Base-by-base conservation (phyloP, 2,797 vertebrate species). In the Luscinia megarhynchos region DNA sequence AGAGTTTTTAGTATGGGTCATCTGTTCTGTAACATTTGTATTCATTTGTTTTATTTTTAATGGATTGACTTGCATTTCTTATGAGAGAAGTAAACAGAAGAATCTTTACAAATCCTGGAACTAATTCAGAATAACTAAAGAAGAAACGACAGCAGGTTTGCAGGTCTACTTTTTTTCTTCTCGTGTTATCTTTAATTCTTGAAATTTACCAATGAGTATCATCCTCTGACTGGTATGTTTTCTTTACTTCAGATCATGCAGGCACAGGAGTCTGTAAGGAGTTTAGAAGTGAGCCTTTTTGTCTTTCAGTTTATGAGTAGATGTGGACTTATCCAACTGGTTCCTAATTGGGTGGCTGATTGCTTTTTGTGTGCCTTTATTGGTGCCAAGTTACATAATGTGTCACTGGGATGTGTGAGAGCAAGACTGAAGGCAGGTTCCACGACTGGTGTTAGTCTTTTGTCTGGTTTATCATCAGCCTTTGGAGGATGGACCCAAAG, bases 351-450 rank as follows among this genome's bases (percentile, higher is more conserved):
- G n/a, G 43, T 92, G 82, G 58, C 53, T 91, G 76, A 48, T 90
- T 91, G 79, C 77, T 91, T 88, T 96, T 83, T 73, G 58, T 89
- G 46, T 86, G 91, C 85, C 58, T 84, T 89, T 90, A 32, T 34
- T 69, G 66, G 43, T 93, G 83, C 83, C 83, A 81, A 83, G 43
- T 91, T 94, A 73, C 8, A 18, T 75, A 91, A 55, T 41, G n/a
- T 68, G 76, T 77, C 50, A 26, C 58, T 80, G 66, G 12, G 43
- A 58, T 72, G 59, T 79, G 46, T 13, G 6, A 75, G 58, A 75
- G 46, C 51, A 64, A 79, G 70, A 26, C 11, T 91, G 86, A 68
- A 88, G 48, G 70, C 62, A 89, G 70, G 51, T 93, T 75, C 82
- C 29, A 23, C 0, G 0, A 8, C 15, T 7, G 4, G 6, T 50